phyloP scores from a whole-genome alignment of 1,140 invertebrate species.

The Batillaria attramentaria region DNA sequence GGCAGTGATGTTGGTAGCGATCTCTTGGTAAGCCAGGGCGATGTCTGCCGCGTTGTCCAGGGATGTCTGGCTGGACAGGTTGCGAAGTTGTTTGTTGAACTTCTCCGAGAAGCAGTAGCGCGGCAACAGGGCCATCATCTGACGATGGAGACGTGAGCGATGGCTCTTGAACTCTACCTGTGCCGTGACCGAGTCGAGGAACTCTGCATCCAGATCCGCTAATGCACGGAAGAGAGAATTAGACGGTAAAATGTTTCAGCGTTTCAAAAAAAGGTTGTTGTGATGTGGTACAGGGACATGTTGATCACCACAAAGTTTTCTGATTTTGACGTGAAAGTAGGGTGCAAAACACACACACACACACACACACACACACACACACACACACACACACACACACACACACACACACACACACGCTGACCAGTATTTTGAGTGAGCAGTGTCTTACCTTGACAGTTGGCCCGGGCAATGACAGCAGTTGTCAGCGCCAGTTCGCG shows the following conservation, averaged over 20 bases:
- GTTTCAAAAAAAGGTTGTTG: neutral
- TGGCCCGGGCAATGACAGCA: constrained; percentile 84
- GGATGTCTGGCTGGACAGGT: constrained; percentile 73
- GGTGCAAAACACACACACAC: neutral
- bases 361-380: neutral
- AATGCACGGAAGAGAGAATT: neutral
- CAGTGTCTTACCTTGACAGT: constrained; percentile 76
- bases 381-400: neutral
- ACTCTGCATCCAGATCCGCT: constrained; percentile 56
- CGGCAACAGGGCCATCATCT: constrained; percentile 81
- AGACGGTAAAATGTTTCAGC: neutral
- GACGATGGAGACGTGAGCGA: constrained; percentile 67
- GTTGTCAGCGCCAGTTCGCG: constrained; percentile 83
- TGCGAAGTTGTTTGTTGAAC: constrained; percentile 58
- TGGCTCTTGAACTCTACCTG: constrained; percentile 68
- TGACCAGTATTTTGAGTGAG: neutral
- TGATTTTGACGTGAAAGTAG: too few species aligned
- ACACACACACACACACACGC: neutral
- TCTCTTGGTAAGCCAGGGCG: constrained; percentile 58
- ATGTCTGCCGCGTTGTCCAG: constrained; percentile 55
- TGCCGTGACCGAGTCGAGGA: constrained; percentile 53
- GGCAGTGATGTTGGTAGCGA: constrained; percentile 63
- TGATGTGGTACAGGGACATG: neutral
- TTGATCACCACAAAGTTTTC: too few species aligned
- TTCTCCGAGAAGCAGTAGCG: constrained; percentile 76